Evolutionary conservation across 2,797 vertebrate genomes (phyloP), one percentile per base, ranked within the genome.

Genomic region (Sebastes kiyomatsui): DNA sequence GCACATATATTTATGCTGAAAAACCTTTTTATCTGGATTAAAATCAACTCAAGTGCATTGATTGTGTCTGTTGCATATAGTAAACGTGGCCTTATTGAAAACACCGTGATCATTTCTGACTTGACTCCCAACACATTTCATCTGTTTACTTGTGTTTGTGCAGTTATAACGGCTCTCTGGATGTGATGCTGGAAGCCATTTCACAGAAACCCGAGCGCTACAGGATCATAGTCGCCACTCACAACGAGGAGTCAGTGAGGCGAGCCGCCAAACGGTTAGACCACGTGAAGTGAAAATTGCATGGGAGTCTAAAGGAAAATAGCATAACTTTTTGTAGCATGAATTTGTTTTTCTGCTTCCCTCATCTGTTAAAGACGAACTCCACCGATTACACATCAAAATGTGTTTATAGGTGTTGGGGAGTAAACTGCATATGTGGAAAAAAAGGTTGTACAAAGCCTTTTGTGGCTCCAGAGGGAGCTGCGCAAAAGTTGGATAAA

Each of bases 221-320:
- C 89, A 96, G 93, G 73, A 92, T 98, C 76, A 98, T 98, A 27
- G 93, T 97, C 16, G 97, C 97, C 58, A 97, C 96, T 33, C 97
- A 98, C 94, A 98, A 98, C 1, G 97, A 98, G 90, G 95, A 95
- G 56, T 97, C 97, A 0, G 95, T 97, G 77, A 93, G 65, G 75
- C 94, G 87, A n/a, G 94, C 96, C 0, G 95, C 95, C n/a, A 86
- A 74, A 80, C 74, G 97, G 96, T 97, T 79, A 18, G 94, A 80
- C 7, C 12, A 13, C 18, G 0, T 6, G 3, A 4, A 35, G 1
- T 11, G 2, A 30, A 72, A 42, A 67, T 59, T 12, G 38, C 16
- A 49, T 38, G 20, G 4, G 20, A n/a, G 49, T n/a, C 49, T 8
- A 12, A 30, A 30, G 18, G 8, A 3, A 30, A 30, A 11, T 9